Base-by-base conservation (phyloP, 2,113 vertebrate genomes). In the Ammospiza nelsoni region DNA sequence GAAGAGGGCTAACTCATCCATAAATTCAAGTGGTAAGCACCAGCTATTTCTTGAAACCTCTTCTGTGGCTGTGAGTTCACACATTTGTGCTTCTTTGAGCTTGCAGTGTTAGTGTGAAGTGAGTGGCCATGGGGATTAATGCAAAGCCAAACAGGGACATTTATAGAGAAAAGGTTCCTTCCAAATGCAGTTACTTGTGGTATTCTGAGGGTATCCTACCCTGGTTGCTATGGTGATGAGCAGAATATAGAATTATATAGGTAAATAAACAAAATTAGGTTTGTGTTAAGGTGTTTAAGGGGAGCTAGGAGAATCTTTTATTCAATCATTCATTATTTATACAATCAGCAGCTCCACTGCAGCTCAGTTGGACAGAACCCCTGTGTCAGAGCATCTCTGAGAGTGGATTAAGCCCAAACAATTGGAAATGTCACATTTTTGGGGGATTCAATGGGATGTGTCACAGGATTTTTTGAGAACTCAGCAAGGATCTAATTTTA, bases 41-140 rank as follows among this genome's bases (percentile, higher is more conserved):
- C 72, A 71, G 85, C 77, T 93, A 52, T 37, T 84, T 90, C 76
- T 71, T 86, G 59, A 94, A 78, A 57, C 51, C 63, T 81, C 68
- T 82, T 55, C 72, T 5, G 17, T 44, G 76, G 17, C 88, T 91
- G 74, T 48, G 76, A 93, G 76, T 95, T 97, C 93, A 90, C 94
- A 93, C 93, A 57, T 92, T 84, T 88, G 52, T 95, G 85, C 93
- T 95, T 77, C 15, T 75, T 92, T 49, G 92, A 74, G 79, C 85
- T 94, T 71, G 72, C 79, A 92, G 31, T 5, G 1, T 74, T 8
- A 13, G 85, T 72, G 75, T 93, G 94, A 97, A 93, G 73, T 49
- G 72, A 94, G 83, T n/a, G 79, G 76, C 65, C 90, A 3, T 31
- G 76, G 52, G 91, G 73, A 94, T 89, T 84, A 88, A 86, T 65